A percentile compares a stretch with the other conserved stretches of the same genome.
phyloP scores from a whole-genome alignment of 2,888 invertebrate species.

The Germaria angustata region DNA sequence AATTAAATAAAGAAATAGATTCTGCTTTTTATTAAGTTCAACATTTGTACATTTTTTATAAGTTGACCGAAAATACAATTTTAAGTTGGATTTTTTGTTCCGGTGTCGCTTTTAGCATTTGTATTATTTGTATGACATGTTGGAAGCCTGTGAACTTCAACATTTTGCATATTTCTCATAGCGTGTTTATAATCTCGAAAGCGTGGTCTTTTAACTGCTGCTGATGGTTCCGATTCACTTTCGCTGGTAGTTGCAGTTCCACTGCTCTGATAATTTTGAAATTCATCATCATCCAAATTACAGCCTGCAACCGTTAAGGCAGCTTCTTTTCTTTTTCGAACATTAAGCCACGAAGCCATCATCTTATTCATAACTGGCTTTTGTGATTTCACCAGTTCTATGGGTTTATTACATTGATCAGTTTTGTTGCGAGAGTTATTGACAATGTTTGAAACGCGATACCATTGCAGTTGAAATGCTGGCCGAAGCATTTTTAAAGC shows the following conservation, averaged over 20 bases:
- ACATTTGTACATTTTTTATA: too few species aligned
- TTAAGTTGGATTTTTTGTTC: too few species aligned
- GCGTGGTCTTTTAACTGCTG: conserved; percentile 68
- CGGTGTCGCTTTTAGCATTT: too few species aligned
- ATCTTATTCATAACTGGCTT: conserved; percentile 72
- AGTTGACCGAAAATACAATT: too few species aligned
- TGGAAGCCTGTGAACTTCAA: neutral
- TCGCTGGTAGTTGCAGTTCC: conserved; percentile 48
- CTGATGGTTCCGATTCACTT: conserved; percentile 62
- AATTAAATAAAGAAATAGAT: too few species aligned
- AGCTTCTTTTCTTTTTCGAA: conserved; percentile 57
- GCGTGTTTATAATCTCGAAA: conserved; percentile 62
- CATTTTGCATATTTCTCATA: too few species aligned
- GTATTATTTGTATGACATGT: too few species aligned
- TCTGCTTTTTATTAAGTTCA: too few species aligned
- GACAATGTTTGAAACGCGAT: conserved; percentile 86
- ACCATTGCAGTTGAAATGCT: conserved; percentile 82
- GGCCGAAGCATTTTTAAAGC: conserved; percentile 81
- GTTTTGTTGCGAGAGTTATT: conserved; percentile 87
- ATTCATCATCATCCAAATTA: conserved; percentile 31
- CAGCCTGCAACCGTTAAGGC: conserved; percentile 42
- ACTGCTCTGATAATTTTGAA: conserved; percentile 7
- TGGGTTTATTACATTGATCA: conserved; percentile 82
- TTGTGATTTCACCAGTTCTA: conserved; percentile 69
- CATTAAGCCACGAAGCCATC: conserved; percentile 75